These are phyloP conservation scores for Sialia sialis DNA, from an alignment of 2,113 vertebrate species.

Conservation along the genomic window DNA sequence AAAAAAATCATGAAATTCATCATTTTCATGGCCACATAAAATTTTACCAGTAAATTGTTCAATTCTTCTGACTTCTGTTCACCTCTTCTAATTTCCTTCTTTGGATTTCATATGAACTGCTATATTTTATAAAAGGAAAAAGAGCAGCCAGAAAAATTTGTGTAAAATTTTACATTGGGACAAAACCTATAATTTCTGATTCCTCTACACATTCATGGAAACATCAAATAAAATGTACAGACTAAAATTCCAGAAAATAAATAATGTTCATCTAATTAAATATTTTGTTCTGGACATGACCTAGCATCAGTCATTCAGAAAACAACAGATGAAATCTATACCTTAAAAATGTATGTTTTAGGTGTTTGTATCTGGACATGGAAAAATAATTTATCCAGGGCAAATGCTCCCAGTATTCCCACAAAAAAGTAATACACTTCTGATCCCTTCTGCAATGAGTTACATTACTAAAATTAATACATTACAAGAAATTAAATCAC, in stretches of 20 bases:
- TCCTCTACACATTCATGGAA: not conserved
- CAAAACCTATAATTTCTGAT: not conserved
- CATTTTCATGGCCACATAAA: not conserved
- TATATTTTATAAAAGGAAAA: not conserved
- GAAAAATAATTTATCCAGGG: not conserved
- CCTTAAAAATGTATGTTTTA: not conserved
- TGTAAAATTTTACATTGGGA: not conserved
- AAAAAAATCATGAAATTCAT: not conserved
- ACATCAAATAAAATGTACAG: not conserved
- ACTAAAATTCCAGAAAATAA: not conserved
- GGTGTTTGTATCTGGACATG: not conserved
- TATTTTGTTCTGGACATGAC: not conserved
- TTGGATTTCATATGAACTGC: not conserved
- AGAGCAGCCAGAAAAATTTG: not conserved
- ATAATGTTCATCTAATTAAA: not conserved
- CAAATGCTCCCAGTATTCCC: not conserved
- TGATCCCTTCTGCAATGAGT: not conserved
- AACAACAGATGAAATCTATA: not conserved
- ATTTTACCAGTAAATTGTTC: not conserved
- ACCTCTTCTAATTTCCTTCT: not conserved
- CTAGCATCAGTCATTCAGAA: not conserved
- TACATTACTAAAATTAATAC: not conserved
- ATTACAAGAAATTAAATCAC: not conserved
- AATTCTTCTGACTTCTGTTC: not conserved
- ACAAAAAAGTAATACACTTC: not conserved